Base-by-base conservation (phyloP, 2,888 invertebrate genomes). In the Caenorhabditis sp. region DNA sequence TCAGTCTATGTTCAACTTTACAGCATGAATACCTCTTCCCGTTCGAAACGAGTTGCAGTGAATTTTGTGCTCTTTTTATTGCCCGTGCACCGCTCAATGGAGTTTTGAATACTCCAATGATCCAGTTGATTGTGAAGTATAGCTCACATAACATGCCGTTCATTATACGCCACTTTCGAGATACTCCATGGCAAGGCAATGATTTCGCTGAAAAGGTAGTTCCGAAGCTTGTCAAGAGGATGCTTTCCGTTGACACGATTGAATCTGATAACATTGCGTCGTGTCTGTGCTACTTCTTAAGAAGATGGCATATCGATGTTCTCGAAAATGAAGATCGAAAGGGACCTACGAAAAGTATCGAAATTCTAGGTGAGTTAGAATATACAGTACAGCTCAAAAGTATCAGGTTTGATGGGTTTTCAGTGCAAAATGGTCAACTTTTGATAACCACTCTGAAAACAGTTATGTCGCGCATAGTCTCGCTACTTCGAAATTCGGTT, bases 11-110 rank as follows among this genome's bases (percentile, higher is more conserved):
- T 5, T 38, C 0, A 41, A 2, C 7, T 2, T 85, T 85, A 35
- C 68, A 85, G 87, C 66, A 82, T 51, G 75, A 84, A 26, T 87
- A 54, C 26, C 82, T 88, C 16, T 19, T 70, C 2, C 86, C 87
- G 0, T 70, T 88, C 1, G 77, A 75, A 14, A n/a, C 16, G 16
- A 76, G 69, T 8, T 86, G 85, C 49, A 70, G 76, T 10, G 88
- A 88, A 61, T 87, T 88, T 58, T 82, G 80, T 16, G 81, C 82
- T 22, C 75, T 85, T n/a, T 88, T 88, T 58, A 22, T 81, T 0
- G 77, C 82, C n/a, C 72, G 82, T 12, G 86, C 87, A 2, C 83
- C 87, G 12, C 59, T 77, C n/a, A 69, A 83, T 38, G 72, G 38
- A 22, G 31, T 47, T 26, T 47, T 87, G 24, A 72, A 47, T 38